These are phyloP conservation scores for Epinephelus awoara DNA, from an alignment of 2,797 vertebrate genomes.

Conservation along the genomic window DNA sequence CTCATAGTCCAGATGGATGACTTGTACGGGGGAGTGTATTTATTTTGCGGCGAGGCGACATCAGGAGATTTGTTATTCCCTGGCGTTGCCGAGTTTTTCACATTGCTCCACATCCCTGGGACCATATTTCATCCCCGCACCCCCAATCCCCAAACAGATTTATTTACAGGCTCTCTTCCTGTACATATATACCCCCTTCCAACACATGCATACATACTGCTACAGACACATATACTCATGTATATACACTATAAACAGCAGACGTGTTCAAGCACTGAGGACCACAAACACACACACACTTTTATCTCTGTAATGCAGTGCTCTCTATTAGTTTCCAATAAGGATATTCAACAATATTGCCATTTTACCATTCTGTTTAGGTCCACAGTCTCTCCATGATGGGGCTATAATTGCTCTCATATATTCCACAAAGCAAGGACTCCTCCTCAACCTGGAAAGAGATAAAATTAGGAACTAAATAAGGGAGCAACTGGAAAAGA, in stretches of 20 bases:
- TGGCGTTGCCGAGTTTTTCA: constrained; percentile 87
- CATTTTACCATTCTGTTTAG: constrained; percentile 49
- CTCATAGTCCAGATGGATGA: constrained; percentile 88
- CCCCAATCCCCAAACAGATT: constrained; percentile 88
- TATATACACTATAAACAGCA: constrained; percentile 59
- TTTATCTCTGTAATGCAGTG: constrained; percentile 11
- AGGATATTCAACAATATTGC: constrained; percentile 45
- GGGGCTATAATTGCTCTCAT: constrained; percentile 60
- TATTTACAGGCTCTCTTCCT: constrained; percentile 86
- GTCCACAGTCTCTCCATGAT: constrained; percentile 52
- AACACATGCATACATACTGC: constrained; percentile 66
- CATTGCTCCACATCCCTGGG: constrained; percentile 88
- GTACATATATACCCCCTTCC: constrained; percentile 66
- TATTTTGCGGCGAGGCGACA: constrained; percentile 86
- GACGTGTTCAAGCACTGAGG: constrained; percentile 50
- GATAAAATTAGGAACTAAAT: constrained; percentile 27
- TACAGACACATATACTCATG: constrained; percentile 54
- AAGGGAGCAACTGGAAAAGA: constrained; percentile 3
- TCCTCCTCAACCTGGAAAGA: constrained; percentile 28
- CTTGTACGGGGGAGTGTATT: constrained; percentile 85
- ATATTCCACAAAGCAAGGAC: constrained; percentile 43
- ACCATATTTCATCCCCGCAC: constrained; percentile 87
- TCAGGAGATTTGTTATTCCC: constrained; percentile 89
- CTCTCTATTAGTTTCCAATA: constrained; percentile 30
- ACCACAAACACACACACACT: constrained; percentile 50